phyloP scores from a whole-genome alignment of 2,797 vertebrate species.

The Ctenopoma kingsleyae region DNA sequence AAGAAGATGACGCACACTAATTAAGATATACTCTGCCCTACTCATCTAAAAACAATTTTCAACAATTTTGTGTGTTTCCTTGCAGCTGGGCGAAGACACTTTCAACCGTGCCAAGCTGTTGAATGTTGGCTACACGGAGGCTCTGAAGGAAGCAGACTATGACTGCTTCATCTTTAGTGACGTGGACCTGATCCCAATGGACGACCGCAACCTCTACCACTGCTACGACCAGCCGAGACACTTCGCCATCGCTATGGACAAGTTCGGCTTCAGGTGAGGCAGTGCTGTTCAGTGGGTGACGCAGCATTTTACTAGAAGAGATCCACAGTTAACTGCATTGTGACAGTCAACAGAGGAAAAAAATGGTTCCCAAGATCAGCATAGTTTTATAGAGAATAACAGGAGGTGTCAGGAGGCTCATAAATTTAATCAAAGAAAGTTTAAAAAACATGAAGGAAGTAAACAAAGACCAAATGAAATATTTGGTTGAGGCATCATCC shows the following conservation, averaged over 20 bases:
- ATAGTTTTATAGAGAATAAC: slow-evolving; percentile 1
- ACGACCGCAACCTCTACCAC: slow-evolving; percentile 97
- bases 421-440: background rate
- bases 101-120: slow-evolving; percentile 97
- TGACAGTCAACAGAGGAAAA: background rate
- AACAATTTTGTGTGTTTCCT: slow-evolving; percentile 18
- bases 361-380: slow-evolving; percentile 34
- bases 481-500: slow-evolving; percentile 2
- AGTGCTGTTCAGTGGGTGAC: background rate
- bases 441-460: background rate
- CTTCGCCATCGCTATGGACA: slow-evolving; percentile 99
- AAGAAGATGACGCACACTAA: background rate
- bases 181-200: slow-evolving; percentile 98
- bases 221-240: slow-evolving; percentile 98
- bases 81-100: slow-evolving; percentile 94
- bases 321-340: background rate
- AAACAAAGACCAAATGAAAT: background rate
- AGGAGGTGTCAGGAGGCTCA: slow-evolving; percentile 1
- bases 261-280: slow-evolving; percentile 95
- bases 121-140: slow-evolving; percentile 95
- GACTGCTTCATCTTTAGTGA: slow-evolving; percentile 99
- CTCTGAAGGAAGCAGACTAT: slow-evolving; percentile 92
- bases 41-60: background rate
- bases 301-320: background rate
- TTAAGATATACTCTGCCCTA: background rate